These are phyloP conservation scores for Chiridota heheva DNA, from an alignment of 35 echinoderm and acorn worm species.

Conservation along the genomic window DNA sequence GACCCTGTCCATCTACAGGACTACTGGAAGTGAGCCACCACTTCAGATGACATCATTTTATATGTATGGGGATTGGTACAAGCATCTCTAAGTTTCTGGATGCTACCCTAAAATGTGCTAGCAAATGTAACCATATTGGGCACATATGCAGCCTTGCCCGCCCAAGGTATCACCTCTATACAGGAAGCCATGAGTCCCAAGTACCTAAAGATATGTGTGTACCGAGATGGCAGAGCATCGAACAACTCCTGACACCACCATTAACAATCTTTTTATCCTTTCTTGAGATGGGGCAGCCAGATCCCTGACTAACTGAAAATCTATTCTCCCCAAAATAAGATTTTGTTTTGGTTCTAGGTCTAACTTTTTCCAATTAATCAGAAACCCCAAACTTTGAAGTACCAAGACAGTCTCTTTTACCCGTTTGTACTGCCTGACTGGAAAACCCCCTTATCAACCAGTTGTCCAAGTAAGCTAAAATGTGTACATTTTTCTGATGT, in stretches of 20 bases:
- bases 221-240: not conserved
- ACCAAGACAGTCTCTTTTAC: not conserved
- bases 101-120: not conserved
- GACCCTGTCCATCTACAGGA: too few species aligned
- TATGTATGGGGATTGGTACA: not conserved
- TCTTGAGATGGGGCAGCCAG: not conserved
- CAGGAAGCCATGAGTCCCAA: not conserved
- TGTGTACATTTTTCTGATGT: too few species aligned
- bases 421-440: not conserved
- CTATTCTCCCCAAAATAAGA: not conserved
- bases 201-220: not conserved
- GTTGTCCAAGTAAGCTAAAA: not conserved
- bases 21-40: not conserved
- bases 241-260: not conserved
- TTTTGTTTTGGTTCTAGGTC: not conserved
- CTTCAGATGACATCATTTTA: not conserved
- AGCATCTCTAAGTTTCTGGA: not conserved
- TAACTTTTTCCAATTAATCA: not conserved
- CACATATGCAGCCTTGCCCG: slow-evolving; percentile 1
- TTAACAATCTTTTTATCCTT: not conserved
- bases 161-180: not conserved
- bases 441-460: slow-evolving; percentile 1
- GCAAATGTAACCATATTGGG: not conserved
- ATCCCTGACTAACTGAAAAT: not conserved
- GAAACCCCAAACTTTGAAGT: not conserved